phyloP scores from a whole-genome alignment of 2,797 vertebrate genomes.

The Urosaurus nigricauda region DNA sequence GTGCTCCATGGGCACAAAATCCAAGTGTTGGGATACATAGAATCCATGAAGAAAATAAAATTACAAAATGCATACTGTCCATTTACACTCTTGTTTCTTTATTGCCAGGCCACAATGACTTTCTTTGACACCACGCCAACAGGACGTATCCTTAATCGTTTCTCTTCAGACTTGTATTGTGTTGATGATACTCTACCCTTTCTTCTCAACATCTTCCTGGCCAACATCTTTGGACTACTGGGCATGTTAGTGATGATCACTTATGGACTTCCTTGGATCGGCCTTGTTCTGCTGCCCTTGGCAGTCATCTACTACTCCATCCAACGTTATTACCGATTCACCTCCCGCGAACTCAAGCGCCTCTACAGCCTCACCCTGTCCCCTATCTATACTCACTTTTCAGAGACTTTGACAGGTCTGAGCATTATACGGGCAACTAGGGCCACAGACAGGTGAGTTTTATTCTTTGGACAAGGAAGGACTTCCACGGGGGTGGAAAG shows the following conservation, averaged over 20 bases:
- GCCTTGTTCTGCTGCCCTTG: conserved; percentile 86
- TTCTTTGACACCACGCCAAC: conserved; percentile 93
- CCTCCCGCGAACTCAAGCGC: conserved; percentile 93
- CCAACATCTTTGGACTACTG: conserved; percentile 85
- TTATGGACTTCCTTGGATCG: conserved; percentile 91
- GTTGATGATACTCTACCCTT: conserved; percentile 94
- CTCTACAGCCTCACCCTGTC: conserved; percentile 92
- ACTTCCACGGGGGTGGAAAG: background rate
- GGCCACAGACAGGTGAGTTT: conserved; percentile 84
- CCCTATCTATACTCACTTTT: conserved; percentile 95
- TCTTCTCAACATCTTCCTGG: conserved; percentile 92
- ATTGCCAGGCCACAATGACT: conserved; percentile 85
- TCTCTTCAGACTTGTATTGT: conserved; percentile 92
- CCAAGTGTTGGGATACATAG: background rate
- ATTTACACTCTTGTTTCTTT: conserved; percentile 19
- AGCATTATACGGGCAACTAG: conserved; percentile 87
- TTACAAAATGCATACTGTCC: background rate
- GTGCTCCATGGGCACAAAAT: too few species aligned
- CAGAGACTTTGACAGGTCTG: conserved; percentile 92
- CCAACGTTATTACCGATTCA: conserved; percentile 89
- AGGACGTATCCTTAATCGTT: conserved; percentile 93
- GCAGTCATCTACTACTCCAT: conserved; percentile 84
- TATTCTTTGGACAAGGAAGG: background rate
- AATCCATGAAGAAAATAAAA: background rate
- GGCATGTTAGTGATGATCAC: conserved; percentile 90